Conservation (phyloP, 2,888 invertebrate genomes). For the Leptopterna dolabrata region DNA sequence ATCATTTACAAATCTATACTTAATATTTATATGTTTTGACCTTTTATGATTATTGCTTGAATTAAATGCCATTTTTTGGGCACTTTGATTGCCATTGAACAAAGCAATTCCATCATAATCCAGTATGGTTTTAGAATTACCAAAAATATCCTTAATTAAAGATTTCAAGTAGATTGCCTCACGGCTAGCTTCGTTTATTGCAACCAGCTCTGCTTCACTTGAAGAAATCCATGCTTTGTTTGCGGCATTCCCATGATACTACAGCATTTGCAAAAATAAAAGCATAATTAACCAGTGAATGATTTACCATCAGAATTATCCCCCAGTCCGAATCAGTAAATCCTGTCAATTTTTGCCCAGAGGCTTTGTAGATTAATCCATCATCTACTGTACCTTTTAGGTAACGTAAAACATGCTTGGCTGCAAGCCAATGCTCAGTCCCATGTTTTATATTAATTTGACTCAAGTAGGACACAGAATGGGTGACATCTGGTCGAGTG, state of each 20-base stretch:
- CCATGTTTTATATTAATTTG: neutral
- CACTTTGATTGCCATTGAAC: too few species aligned
- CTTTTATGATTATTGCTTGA: neutral
- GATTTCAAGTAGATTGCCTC: too few species aligned
- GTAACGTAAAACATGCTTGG: too few species aligned
- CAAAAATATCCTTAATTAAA: neutral
- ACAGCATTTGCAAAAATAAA: neutral
- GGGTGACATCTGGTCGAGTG: too few species aligned
- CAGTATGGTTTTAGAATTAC: neutral
- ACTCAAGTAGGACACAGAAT: neutral
- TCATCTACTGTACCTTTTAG: neutral
- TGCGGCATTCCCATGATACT: neutral
- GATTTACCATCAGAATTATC: too few species aligned
- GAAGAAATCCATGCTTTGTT: neutral
- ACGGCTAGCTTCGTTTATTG: neutral
- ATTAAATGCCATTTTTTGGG: too few species aligned
- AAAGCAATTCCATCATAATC: neutral
- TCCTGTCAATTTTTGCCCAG: too few species aligned
- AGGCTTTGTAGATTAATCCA: too few species aligned
- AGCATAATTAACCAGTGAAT: neutral
- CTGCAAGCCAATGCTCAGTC: too few species aligned
- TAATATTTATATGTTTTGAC: neutral
- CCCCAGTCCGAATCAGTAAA: too few species aligned
- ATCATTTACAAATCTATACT: too few species aligned
- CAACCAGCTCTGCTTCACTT: neutral